These are phyloP conservation scores for Nineta flava DNA, from an alignment of 2,888 invertebrate species.

Conservation along the genomic window DNA sequence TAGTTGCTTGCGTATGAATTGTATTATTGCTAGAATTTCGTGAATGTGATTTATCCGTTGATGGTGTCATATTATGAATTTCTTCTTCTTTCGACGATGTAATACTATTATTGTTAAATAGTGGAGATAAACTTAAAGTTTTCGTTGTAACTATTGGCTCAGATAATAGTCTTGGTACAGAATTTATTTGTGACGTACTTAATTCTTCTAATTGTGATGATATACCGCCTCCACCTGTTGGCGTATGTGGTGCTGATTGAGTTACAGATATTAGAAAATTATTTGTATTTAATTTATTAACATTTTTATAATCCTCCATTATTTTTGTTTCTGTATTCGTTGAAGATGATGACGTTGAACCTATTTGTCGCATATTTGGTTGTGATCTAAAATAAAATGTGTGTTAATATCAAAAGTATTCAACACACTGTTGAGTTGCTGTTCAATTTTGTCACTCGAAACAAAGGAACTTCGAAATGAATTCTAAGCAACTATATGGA, in stretches of 20 bases:
- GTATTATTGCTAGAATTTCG: background rate
- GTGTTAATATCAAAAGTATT: no score
- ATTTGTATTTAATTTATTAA: slow-evolving; percentile 21
- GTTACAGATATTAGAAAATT: slow-evolving; percentile 23
- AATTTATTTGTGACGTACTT: slow-evolving; percentile 17
- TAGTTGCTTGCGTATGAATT: background rate
- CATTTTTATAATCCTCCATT: slow-evolving; percentile 20
- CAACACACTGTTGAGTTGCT: no score
- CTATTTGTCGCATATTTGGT: slow-evolving; percentile 25
- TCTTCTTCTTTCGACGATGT: slow-evolving; percentile 3
- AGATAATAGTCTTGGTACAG: slow-evolving; percentile 25
- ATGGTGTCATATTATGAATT: background rate
- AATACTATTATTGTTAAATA: slow-evolving; percentile 15
- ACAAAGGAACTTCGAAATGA: no score
- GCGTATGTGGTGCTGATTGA: slow-evolving; percentile 29
- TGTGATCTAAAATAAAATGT: slow-evolving; percentile 21
- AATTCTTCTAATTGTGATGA: slow-evolving; percentile 23
- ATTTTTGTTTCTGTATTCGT: slow-evolving; percentile 22
- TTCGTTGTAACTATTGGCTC: slow-evolving; percentile 20
- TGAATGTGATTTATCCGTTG: background rate
- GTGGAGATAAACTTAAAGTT: slow-evolving; percentile 16
- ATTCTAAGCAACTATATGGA: no score
- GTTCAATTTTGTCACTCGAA: no score
- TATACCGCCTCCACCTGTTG: slow-evolving; percentile 15
- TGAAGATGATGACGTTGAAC: slow-evolving; percentile 22